Percentiles rank a stretch among this genome's conserved stretches.
Evolutionary conservation across 2,888 invertebrate genomes (phyloP).

Genomic region (Exephanes ischioxanthus): DNA sequence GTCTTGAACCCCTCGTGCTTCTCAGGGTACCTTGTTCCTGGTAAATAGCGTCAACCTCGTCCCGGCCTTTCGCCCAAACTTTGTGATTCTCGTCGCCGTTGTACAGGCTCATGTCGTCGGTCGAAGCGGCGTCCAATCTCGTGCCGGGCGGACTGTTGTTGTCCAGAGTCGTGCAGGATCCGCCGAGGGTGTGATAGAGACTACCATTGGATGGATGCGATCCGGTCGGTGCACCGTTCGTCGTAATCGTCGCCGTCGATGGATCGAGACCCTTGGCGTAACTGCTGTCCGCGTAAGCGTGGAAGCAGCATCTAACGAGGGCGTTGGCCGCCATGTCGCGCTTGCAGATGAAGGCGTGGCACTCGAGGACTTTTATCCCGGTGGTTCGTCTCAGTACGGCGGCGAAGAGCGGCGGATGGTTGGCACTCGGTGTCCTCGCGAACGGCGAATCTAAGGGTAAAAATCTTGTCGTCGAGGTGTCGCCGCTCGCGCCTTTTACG

Average conservation of each 20-base stretch:
- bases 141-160: constrained; percentile 84
- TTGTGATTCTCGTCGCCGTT: constrained; percentile 98
- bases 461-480: constrained; percentile 93
- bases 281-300: constrained; percentile 98
- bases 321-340: constrained; percentile 99
- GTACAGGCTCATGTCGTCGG: constrained; percentile 93
- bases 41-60: constrained; percentile 91
- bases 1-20: constrained; percentile 87
- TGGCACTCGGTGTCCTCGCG: constrained; percentile 95
- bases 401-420: constrained; percentile 98
- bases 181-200: constrained; percentile 83
- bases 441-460: constrained; percentile 98
- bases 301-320: constrained; percentile 98
- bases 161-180: constrained; percentile 83
- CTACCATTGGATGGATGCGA: constrained; percentile 77
- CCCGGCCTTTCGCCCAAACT: constrained; percentile 94
- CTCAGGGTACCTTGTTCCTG: constrained; percentile 87
- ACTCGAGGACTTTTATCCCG: constrained; percentile 99
- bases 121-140: constrained; percentile 83
- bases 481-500: constrained; percentile 86
- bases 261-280: constrained; percentile 90
- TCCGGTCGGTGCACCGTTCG: constrained; percentile 73
- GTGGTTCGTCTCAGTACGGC: constrained; percentile 97
- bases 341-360: constrained; percentile 99
- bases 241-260: constrained; percentile 78